phyloP scores from a whole-genome alignment of 2,888 invertebrate genomes.

The Standfussiana lucernea region DNA sequence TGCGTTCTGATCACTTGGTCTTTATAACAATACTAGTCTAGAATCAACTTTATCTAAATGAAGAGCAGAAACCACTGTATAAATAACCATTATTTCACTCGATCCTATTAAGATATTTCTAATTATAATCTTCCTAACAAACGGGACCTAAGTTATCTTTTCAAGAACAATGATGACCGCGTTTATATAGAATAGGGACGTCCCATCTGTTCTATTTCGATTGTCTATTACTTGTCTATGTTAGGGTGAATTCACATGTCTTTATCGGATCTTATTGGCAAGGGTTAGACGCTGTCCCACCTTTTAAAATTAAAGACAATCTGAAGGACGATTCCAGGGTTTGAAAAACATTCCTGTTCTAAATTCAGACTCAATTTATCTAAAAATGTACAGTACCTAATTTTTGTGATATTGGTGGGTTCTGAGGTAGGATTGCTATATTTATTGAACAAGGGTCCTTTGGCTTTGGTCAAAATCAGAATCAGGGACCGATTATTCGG shows the following conservation, averaged over 20 bases:
- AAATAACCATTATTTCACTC: background rate
- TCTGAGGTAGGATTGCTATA: background rate
- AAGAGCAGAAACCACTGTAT: background rate
- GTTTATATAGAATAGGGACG: constrained; percentile 27
- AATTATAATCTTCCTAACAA: constrained; percentile 20
- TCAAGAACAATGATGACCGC: constrained; percentile 17
- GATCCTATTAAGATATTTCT: constrained; percentile 14
- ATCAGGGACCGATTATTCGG: background rate
- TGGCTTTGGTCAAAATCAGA: background rate
- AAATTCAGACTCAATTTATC: background rate
- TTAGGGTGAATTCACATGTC: constrained; percentile 18
- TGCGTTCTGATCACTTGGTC: no score
- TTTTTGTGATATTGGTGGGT: background rate
- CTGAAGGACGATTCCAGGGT: background rate
- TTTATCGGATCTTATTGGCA: background rate
- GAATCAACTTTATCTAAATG: background rate
- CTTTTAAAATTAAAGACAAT: background rate
- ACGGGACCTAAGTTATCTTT: constrained; percentile 3
- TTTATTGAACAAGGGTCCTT: background rate
- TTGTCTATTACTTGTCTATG: constrained; percentile 28
- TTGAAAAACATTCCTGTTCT: background rate
- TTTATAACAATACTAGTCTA: no score
- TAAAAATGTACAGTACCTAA: background rate
- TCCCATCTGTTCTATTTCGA: constrained; percentile 12
- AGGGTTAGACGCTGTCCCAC: background rate